Evolutionary conservation across 2,888 invertebrate species (phyloP).

Genomic region (Sympetrum striolatum): DNA sequence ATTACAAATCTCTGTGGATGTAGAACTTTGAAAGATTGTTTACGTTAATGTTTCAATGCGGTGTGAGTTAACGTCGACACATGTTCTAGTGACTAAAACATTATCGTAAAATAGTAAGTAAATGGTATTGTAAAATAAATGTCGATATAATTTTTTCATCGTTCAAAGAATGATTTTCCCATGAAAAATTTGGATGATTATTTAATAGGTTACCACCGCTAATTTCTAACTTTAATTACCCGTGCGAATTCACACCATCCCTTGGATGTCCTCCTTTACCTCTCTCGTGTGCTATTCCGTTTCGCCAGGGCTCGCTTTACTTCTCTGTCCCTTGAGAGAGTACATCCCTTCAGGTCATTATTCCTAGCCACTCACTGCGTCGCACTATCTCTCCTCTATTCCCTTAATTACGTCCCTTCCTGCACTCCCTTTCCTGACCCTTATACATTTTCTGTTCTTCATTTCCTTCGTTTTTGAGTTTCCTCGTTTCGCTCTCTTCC

Average conservation of each 20-base stretch:
- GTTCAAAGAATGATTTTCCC: neutral
- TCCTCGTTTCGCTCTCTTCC: neutral
- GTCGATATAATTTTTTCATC: too few species aligned
- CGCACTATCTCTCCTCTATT: neutral
- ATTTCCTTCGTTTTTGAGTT: neutral
- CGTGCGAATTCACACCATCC: neutral
- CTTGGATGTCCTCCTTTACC: neutral
- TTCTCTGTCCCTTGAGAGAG: neutral
- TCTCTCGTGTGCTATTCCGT: neutral
- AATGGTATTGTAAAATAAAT: too few species aligned
- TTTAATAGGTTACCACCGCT: neutral
- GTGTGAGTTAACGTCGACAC: too few species aligned
- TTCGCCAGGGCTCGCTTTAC: neutral
- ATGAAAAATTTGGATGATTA: neutral
- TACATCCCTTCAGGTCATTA: neutral
- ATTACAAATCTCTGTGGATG: too few species aligned
- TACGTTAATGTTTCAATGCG: too few species aligned
- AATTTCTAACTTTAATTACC: neutral
- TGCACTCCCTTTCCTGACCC: neutral
- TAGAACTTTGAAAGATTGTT: too few species aligned
- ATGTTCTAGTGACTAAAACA: too few species aligned
- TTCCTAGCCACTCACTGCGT: neutral
- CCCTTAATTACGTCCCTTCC: neutral
- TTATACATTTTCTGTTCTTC: neutral
- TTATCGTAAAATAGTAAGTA: too few species aligned